Evolutionary conservation across 2,113 vertebrate genomes (phyloP).

Genomic region (Atherinomorus stipes): DNA sequence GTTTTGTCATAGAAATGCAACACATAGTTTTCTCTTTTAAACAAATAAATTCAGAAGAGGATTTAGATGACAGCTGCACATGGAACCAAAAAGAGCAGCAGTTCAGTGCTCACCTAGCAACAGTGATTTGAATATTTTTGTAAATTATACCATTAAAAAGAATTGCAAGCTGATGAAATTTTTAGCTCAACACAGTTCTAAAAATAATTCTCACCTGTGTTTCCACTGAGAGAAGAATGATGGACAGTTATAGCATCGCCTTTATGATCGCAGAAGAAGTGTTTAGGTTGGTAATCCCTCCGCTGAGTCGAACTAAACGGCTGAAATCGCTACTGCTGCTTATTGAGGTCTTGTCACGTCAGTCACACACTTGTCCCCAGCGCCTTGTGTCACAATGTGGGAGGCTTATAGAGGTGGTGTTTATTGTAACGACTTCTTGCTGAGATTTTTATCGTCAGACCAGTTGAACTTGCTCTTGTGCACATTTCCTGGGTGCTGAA

Average conservation of each 20-base stretch:
- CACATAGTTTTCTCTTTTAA: not conserved
- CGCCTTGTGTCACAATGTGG: slow-evolving; percentile 42
- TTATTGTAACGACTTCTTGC: slow-evolving; percentile 52
- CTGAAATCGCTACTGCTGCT: not conserved
- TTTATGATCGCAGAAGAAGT: not conserved
- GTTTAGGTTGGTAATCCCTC: not conserved
- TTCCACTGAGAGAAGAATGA: slow-evolving; percentile 22
- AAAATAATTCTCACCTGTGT: slow-evolving; percentile 58
- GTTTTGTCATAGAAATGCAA: accelerated
- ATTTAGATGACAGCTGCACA: too few relatives aligned
- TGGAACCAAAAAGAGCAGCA: too few relatives aligned
- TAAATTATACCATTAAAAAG: too few relatives aligned
- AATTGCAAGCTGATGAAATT: not conserved
- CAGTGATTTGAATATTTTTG: too few relatives aligned
- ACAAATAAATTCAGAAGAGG: not conserved
- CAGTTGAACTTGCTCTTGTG: slow-evolving; percentile 67
- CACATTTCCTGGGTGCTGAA: not conserved
- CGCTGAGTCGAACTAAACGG: not conserved
- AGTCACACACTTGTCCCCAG: slow-evolving; percentile 32
- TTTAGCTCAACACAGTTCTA: not conserved
- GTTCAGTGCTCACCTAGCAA: not conserved
- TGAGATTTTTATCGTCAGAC: slow-evolving; percentile 53
- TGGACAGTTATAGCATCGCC: not conserved
- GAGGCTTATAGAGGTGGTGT: slow-evolving; percentile 35
- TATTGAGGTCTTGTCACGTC: not conserved